These are phyloP conservation scores for Drosophila aff. DNA, from an alignment of 1,140 invertebrate genomes.

Conservation along the genomic window DNA sequence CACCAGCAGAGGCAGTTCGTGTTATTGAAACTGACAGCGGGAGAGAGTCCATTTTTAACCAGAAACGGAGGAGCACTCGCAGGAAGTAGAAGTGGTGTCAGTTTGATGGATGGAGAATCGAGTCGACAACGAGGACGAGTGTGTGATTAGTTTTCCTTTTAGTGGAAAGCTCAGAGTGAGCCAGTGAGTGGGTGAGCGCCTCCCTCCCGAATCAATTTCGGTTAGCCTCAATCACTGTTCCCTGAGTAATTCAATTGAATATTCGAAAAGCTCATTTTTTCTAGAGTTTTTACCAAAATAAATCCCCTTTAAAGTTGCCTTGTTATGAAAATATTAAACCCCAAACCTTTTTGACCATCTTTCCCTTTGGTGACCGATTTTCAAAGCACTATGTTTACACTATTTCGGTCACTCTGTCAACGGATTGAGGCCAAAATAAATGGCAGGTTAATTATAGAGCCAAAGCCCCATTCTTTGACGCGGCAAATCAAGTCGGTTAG, in stretches of 20 bases:
- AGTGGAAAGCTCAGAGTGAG: neutral
- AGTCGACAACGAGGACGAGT: slow-evolving; percentile 16
- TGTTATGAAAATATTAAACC: neutral
- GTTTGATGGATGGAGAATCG: slow-evolving; percentile 32
- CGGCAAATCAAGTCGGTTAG: slow-evolving; percentile 23
- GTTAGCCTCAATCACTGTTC: slow-evolving; percentile 3
- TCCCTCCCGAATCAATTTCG: slow-evolving; percentile 22
- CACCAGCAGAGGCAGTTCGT: slow-evolving; percentile 18
- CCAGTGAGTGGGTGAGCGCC: neutral
- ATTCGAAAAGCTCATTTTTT: neutral
- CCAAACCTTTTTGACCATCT: neutral
- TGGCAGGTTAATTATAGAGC: slow-evolving; percentile 39
- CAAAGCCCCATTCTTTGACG: slow-evolving; percentile 17
- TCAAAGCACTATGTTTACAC: neutral
- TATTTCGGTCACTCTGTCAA: slow-evolving; percentile 31
- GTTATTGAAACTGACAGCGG: slow-evolving; percentile 72
- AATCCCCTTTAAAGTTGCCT: neutral
- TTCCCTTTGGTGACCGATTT: neutral
- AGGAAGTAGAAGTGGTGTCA: slow-evolving; percentile 11
- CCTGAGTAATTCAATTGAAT: neutral
- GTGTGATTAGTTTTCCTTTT: slow-evolving; percentile 34
- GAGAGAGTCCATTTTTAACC: slow-evolving; percentile 43
- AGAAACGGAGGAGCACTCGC: neutral
- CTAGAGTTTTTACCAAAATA: neutral
- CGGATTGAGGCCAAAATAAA: slow-evolving; percentile 30